phyloP scores from a whole-genome alignment of 2,888 invertebrate genomes.

The Volucella zonaria region DNA sequence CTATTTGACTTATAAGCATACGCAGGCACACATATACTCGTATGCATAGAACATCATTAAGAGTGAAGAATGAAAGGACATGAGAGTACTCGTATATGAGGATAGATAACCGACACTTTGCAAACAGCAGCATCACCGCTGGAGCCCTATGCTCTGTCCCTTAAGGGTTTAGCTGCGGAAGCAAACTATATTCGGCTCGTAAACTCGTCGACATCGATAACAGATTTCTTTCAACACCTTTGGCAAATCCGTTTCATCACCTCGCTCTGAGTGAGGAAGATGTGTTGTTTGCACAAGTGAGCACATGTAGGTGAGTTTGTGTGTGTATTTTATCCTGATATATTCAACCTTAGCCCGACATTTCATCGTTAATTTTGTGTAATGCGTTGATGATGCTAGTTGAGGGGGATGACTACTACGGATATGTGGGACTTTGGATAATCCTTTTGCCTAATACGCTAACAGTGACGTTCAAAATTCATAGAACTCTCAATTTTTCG shows the following conservation, averaged over 20 bases:
- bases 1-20: conserved; percentile 66
- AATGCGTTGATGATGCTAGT: conserved; percentile 70
- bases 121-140: conserved; percentile 38
- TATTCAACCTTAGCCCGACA: conserved; percentile 65
- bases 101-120: conserved; percentile 44
- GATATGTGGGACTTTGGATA: conserved; percentile 47
- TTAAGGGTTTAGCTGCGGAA: neutral
- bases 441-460: conserved; percentile 53
- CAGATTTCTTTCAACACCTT: conserved; percentile 73
- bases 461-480: conserved; percentile 47
- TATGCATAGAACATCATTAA: neutral
- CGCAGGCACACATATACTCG: neutral
- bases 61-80: conserved; percentile 34
- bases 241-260: conserved; percentile 67
- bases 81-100: neutral
- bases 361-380: conserved; percentile 73
- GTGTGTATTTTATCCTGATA: conserved; percentile 53
- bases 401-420: conserved; percentile 56
- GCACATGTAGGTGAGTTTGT: conserved; percentile 12
- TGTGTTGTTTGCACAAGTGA: conserved; percentile 5
- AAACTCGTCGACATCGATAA: conserved; percentile 70
- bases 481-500: neutral
- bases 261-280: conserved; percentile 27
- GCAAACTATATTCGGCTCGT: conserved; percentile 53
- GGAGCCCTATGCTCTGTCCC: neutral